Percentiles rank a stretch among this genome's conserved stretches.
phyloP scores from a whole-genome alignment of 2,113 vertebrate species.

The Triplophysa dalaica region DNA sequence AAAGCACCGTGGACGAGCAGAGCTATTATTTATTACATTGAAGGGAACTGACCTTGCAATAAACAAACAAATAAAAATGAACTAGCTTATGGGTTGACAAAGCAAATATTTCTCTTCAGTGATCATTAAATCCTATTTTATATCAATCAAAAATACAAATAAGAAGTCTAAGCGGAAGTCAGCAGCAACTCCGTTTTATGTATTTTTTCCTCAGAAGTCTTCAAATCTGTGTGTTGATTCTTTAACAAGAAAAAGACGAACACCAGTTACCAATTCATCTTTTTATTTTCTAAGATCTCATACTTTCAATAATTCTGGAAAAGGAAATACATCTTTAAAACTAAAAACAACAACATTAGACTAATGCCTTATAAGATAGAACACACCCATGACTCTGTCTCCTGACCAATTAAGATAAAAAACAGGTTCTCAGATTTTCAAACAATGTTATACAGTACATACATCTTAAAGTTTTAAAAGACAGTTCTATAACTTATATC shows the following conservation, averaged over 20 bases:
- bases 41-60: no score
- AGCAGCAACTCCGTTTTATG: no score
- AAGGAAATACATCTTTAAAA: conserved; percentile 54
- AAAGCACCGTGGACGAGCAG: no score
- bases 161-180: no score
- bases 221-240: background rate
- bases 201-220: no score
- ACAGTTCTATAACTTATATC: conserved; percentile 45
- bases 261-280: conserved; percentile 45
- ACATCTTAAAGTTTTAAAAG: conserved; percentile 57
- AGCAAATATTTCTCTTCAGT: no score
- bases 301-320: conserved; percentile 53
- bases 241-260: conserved; percentile 12
- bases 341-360: conserved; percentile 60
- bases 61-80: no score
- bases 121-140: no score
- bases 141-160: no score
- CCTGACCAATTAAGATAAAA: conserved; percentile 40
- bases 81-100: no score
- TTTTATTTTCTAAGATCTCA: conserved; percentile 59
- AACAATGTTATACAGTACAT: conserved; percentile 53
- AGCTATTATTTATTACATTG: no score
- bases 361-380: conserved; percentile 55
- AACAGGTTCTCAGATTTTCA: conserved; percentile 38
- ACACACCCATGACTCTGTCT: conserved; percentile 36